Base-by-base conservation (phyloP, 2,888 invertebrate species). In the Limnephilus lunatus region DNA sequence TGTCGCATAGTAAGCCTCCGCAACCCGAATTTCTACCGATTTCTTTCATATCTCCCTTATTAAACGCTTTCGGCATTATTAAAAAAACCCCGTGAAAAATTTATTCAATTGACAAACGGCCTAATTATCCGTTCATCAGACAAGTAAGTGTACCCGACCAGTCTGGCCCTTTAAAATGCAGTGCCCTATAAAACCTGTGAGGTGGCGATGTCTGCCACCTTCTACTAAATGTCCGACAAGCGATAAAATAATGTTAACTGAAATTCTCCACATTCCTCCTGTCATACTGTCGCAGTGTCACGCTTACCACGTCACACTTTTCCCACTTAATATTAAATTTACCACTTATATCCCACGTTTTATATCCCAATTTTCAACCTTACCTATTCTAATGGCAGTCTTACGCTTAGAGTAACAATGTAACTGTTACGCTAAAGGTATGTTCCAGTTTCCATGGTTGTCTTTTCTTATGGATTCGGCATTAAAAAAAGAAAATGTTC, bases 201-300 rank as follows among this genome's bases (percentile, higher is more conserved):
- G 31, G 83, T 83, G 83, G 32, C 83, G 83, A 15, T 31, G 31
- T 30, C 82, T 15, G 31, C 82, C 82, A 31, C 83, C 31, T 31
- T 35, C 83, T 68, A 32, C 31, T 31, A 83, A 31, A 83, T 83
- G 83, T 83, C 83, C 15, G 4, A 83, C 83, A 35, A 83, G 19
- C 83, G 31, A 32, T 83, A 35, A 83, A 83, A 83, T 83, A 68
- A 83, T 83, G 35, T 83, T 35, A 83, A 83, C 83, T 83, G 83
- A 11, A 35, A 83, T 83, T 83, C 83, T 9, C 83, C 83, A 35
- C 35, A 83, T 83, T 83, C 83, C 35, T 83, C 35, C 83, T 19
- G 31, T 25, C 82, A 35, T 32, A 31, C 19, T 35, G 82, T 12
- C 83, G 35, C 83, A 35, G 31, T 82, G 30, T 82, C 31, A 5